Evolutionary conservation across 2,113 vertebrate genomes (phyloP), one percentile per base, ranked within the genome.

Genomic region (Gobius niger): DNA sequence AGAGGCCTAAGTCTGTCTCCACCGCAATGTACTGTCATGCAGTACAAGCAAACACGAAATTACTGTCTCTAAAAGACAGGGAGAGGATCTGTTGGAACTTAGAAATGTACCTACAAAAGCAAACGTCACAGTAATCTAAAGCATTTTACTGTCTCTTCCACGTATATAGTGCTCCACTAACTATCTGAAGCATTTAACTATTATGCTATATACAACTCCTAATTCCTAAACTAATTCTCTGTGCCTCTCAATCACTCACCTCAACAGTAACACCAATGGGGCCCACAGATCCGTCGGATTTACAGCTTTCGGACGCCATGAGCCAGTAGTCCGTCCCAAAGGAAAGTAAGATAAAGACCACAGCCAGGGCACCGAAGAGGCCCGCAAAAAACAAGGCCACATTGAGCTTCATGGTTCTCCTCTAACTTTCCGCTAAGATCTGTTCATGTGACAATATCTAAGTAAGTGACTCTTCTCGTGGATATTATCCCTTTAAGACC

Each of bases 301-400:
- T 68, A 85, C 96, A 98, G 7, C 73, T 93, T 92, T 98, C 95
- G 0, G 93, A 94, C 61, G 91, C 96, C 74, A 99, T 89, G 77
- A 99, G 95, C 98, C 98, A 99, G 76, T 98, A 98, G 89, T 99
- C 96, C 0, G 96, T 97, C 90, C 97, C 96, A 90, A 99, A 99
- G 0, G 98, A 95, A 70, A 98, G 90, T 68, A 99, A 86, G 87
- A 94, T 94, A 51, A 98, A 93, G 47, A 96, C 90, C 73, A 94
- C 91, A 0, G 95, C 96, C 68, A 99, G 75, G 47, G 95, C 95
- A 19, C 95, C 97, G 53, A 99, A 99, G 47, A 99, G 89, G 52
- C 97, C 96, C 13, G 96, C 97, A 72, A 99, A 98, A 87, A 96
- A 98, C 83, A 96, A 88, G 1, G 94, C 95, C 59, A 98, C 90